Conservation (phyloP, 2,888 invertebrate species). For the Hypercompe scribonia region DNA sequence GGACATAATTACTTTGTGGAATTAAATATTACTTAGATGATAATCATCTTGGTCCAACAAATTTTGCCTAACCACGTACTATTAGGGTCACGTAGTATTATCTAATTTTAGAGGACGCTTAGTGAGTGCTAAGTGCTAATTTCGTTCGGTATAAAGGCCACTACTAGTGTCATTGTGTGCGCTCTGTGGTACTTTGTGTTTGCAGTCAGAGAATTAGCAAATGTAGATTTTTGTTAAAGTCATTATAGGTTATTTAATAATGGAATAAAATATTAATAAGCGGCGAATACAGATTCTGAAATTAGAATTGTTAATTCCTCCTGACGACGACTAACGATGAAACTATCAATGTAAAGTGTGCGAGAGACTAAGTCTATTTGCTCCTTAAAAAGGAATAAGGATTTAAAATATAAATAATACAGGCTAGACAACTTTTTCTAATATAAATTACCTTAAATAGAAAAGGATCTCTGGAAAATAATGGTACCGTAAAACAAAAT, state of each 20-base stretch:
- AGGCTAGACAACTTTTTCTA: background rate
- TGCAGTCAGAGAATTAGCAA: background rate
- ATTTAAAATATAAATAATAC: background rate
- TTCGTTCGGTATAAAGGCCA: background rate
- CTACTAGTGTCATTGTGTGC: background rate
- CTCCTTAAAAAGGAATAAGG: too few relatives aligned
- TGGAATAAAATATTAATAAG: background rate
- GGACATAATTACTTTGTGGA: conserved; percentile 2
- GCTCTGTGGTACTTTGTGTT: background rate
- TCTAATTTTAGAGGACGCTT: background rate
- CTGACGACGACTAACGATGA: too few relatives aligned
- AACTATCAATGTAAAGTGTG: too few relatives aligned
- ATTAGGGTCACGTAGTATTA: background rate
- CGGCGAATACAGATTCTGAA: background rate
- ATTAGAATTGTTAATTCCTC: background rate
- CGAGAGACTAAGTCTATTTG: too few relatives aligned
- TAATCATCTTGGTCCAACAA: background rate
- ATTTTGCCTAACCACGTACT: background rate
- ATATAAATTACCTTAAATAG: background rate
- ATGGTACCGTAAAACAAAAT: background rate
- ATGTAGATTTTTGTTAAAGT: background rate
- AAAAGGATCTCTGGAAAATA: background rate
- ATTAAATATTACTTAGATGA: background rate
- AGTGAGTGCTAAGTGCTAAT: background rate
- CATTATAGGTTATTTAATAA: background rate